Percentiles rank a stretch among this genome's conserved stretches.
phyloP scores from a whole-genome alignment of 2,797 vertebrate species.

The Mormyrops attenuatus region DNA sequence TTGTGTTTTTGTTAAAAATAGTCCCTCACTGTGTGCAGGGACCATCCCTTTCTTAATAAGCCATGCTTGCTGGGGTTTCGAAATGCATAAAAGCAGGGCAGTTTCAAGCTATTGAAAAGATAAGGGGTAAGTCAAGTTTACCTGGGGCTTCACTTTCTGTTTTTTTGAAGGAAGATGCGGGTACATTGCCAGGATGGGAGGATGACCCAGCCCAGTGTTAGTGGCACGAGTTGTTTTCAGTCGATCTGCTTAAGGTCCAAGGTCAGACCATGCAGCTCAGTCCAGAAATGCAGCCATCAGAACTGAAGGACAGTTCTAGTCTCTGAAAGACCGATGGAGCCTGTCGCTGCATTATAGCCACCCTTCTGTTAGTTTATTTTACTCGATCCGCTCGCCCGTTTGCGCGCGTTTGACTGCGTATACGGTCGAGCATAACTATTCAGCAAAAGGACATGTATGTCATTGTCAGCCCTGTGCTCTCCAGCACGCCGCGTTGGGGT shows the following conservation, averaged over 20 bases:
- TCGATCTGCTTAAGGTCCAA: neutral
- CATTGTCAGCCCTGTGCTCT: neutral
- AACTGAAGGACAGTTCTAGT: neutral
- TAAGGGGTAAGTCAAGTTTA: neutral
- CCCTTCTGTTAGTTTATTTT: neutral
- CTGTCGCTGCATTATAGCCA: neutral
- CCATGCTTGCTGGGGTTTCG: neutral
- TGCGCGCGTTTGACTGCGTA: neutral
- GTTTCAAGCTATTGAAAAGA: neutral
- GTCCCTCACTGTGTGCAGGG: neutral
- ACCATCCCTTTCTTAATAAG: neutral
- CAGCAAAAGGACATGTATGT: neutral
- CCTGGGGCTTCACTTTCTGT: neutral
- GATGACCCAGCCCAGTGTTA: neutral
- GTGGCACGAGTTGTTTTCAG: neutral
- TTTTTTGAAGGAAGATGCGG: neutral
- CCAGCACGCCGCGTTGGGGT: neutral
- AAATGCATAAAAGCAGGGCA: neutral
- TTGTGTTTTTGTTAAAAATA: neutral
- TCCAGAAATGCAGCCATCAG: conserved; percentile 2
- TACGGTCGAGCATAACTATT: neutral
- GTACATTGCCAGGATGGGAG: neutral
- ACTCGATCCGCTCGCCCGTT: neutral
- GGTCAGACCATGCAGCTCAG: neutral
- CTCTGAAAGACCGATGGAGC: neutral